A percentile compares a stretch with the other conserved stretches of the same genome.
Evolutionary conservation across 2,888 invertebrate species (phyloP).

Genomic region (Luperina testacea): DNA sequence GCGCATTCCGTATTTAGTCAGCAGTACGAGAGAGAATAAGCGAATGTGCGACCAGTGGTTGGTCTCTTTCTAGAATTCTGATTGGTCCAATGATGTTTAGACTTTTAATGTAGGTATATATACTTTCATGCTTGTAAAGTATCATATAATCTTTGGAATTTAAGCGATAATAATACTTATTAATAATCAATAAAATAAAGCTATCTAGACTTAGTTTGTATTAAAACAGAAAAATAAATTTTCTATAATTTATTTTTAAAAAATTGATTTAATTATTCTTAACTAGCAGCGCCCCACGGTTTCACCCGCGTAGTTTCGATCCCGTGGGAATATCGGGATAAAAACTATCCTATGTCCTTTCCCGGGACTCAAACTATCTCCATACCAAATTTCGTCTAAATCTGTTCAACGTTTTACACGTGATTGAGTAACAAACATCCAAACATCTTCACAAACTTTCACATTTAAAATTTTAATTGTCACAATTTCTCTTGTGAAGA

Average conservation of each 20-base stretch:
- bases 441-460: too few species aligned
- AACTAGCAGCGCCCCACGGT: too few species aligned
- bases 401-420: too few species aligned
- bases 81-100: not conserved
- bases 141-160: not conserved
- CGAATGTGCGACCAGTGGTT: not conserved
- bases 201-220: not conserved
- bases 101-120: not conserved
- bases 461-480: not conserved
- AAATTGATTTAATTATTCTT: not conserved
- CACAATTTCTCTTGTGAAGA: not conserved
- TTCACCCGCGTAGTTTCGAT: too few species aligned
- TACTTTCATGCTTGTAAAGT: not conserved
- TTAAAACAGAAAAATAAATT: not conserved
- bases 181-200: not conserved
- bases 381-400: too few species aligned
- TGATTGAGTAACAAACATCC: too few species aligned
- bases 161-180: too few species aligned
- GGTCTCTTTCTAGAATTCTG: not conserved
- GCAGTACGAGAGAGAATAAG: not conserved
- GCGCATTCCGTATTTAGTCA: not conserved
- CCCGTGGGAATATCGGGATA: too few species aligned
- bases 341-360: too few species aligned
- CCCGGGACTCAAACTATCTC: too few species aligned
- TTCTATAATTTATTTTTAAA: not conserved